phyloP scores from a whole-genome alignment of 1,140 invertebrate genomes.

The Hirudo medicinalis region DNA sequence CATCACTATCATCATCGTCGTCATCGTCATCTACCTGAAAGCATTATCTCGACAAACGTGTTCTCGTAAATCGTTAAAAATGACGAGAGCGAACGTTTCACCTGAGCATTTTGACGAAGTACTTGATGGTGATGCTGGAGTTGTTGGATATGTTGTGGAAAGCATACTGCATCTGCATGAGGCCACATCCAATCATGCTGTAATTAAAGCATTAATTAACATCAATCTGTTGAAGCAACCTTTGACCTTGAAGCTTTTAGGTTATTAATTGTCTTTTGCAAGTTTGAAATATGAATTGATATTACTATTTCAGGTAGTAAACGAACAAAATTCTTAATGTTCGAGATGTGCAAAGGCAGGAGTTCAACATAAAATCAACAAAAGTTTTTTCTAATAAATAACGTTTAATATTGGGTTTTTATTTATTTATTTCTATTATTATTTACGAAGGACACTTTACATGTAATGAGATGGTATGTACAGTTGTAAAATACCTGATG shows the following conservation, averaged over 20 bases:
- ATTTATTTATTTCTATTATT: too few species aligned
- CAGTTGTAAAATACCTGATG: conserved; percentile 32
- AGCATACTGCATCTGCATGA: conserved; percentile 97
- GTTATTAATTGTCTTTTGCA: too few species aligned
- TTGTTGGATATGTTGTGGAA: conserved; percentile 85
- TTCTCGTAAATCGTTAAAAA: not conserved
- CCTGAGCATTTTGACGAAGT: conserved; percentile 88
- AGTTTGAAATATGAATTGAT: too few species aligned
- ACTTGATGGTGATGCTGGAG: conserved; percentile 91
- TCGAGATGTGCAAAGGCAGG: too few species aligned
- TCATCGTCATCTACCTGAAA: not conserved
- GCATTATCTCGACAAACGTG: not conserved
- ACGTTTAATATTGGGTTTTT: too few species aligned
- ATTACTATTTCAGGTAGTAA: too few species aligned
- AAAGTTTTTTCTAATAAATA: too few species aligned
- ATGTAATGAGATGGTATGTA: not conserved
- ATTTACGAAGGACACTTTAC: not conserved
- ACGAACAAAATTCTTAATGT: too few species aligned
- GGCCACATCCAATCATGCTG: conserved; percentile 92
- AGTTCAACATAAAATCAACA: too few species aligned
- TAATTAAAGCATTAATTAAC: conserved; percentile 22
- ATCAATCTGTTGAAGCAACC: too few species aligned
- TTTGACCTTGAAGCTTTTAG: too few species aligned
- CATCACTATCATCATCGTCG: not conserved
- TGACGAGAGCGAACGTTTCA: conserved; percentile 15